Conservation (phyloP, 37 sponge, comb jelly and placozoan genomes). For the Halichondria panicea region DNA sequence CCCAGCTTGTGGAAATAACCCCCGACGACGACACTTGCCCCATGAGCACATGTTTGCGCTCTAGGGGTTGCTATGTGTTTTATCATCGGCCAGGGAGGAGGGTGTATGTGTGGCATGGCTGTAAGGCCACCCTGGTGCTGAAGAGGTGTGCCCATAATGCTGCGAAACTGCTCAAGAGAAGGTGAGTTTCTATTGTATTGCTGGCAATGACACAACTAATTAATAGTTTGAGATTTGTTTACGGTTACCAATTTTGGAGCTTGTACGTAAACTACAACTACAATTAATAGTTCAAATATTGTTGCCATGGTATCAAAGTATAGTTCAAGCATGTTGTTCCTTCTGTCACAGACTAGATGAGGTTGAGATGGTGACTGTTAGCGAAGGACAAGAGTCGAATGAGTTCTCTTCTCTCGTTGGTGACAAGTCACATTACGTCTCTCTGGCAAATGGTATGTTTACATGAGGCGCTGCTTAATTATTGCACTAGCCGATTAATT, state of each 20-base stretch:
- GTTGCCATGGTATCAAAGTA: background rate
- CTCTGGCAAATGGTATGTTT: constrained; percentile 40
- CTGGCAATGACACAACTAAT: background rate
- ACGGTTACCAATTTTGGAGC: too few relatives aligned
- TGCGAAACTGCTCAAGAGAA: constrained; percentile 31
- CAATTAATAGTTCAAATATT: too few relatives aligned
- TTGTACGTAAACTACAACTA: too few relatives aligned
- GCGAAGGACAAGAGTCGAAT: constrained; percentile 66
- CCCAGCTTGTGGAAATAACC: constrained; percentile 56
- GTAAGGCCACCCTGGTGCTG: constrained; percentile 29
- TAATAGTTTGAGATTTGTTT: background rate
- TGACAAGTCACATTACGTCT: constrained; percentile 32
- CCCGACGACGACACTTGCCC: constrained; percentile 13
- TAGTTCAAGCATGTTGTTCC: background rate
- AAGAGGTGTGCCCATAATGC: constrained; percentile 31
- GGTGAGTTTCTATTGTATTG: constrained; percentile 8
- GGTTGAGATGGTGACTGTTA: constrained; percentile 32
- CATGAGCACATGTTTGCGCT: constrained; percentile 39
- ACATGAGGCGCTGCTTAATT: background rate
- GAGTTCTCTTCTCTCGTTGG: constrained; percentile 61
- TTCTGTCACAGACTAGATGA: constrained; percentile 17
- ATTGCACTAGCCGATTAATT: background rate
- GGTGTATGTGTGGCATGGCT: constrained; percentile 70
- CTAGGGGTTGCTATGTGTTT: constrained; percentile 71
- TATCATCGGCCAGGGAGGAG: constrained; percentile 29